phyloP scores from a whole-genome alignment of 2,888 invertebrate species.

The Sepioteuthis lessoniana region DNA sequence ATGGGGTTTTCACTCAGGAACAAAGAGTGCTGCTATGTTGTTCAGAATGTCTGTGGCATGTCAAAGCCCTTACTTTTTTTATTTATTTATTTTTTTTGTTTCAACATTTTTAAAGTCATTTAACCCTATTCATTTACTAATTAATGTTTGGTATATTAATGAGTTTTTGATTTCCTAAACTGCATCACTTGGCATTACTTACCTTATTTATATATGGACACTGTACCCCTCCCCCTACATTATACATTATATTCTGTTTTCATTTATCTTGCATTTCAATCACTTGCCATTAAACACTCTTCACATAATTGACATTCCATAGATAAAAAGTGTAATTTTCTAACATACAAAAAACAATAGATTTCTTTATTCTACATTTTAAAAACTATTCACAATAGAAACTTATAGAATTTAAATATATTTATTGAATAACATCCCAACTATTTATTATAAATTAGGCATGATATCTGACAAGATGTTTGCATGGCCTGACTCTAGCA shows the following conservation, averaged over 20 bases:
- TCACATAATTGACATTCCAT: not conserved
- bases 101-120: slow-evolving; percentile 38
- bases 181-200: not conserved
- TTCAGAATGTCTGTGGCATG: slow-evolving; percentile 33
- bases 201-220: not conserved
- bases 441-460: not conserved
- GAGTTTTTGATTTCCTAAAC: not conserved
- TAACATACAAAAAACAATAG: not conserved
- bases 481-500: not conserved
- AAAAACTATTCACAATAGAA: not conserved
- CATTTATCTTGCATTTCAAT: not conserved
- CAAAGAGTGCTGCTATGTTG: slow-evolving; percentile 16
- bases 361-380: too few species aligned
- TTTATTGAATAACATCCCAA: not conserved
- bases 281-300: not conserved
- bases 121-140: slow-evolving; percentile 25
- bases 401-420: not conserved
- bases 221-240: not conserved
- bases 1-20: slow-evolving; percentile 33
- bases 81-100: not conserved
- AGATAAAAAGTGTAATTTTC: not conserved
- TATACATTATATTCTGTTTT: not conserved
- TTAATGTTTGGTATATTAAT: slow-evolving; percentile 37
- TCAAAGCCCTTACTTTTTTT: slow-evolving; percentile 42
- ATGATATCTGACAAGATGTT: not conserved